These are phyloP conservation scores for Caenorhabditis tropicalis DNA, from an alignment of 1,140 invertebrate species.

Conservation along the genomic window DNA sequence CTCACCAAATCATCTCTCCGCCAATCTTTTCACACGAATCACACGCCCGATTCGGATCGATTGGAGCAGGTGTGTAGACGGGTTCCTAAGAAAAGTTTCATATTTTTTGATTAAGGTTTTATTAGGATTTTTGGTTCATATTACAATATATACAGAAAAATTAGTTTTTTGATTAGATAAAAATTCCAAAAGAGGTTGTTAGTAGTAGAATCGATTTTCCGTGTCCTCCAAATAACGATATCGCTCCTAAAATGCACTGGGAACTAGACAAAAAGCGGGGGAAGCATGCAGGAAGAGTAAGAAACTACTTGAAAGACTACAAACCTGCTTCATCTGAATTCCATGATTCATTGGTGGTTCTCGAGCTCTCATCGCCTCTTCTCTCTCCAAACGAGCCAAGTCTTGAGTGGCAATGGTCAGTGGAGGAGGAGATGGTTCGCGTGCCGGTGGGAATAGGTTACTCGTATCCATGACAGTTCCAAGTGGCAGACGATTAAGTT, in stretches of 20 bases:
- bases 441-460: background rate
- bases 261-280: background rate
- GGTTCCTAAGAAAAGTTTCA: background rate
- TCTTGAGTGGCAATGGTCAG: constrained; percentile 36
- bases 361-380: constrained; percentile 3
- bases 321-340: background rate
- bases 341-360: background rate
- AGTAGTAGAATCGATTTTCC: background rate
- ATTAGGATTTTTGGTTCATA: no score
- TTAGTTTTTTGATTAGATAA: no score
- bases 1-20: constrained; percentile 19
- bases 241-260: background rate
- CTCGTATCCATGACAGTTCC: constrained; percentile 28
- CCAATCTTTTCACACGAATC: constrained; percentile 12
- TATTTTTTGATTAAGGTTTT: no score
- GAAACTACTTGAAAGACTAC: background rate
- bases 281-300: background rate
- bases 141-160: no score
- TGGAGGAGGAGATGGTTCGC: constrained; percentile 46
- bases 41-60: background rate
- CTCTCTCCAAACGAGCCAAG: background rate
- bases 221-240: background rate
- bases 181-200: no score
- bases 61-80: background rate
- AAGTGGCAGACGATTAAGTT: constrained; percentile 48